Percentiles rank a stretch among this genome's conserved stretches.
phyloP scores from a whole-genome alignment of 2,888 invertebrate species.

The Orchestes rusci region DNA sequence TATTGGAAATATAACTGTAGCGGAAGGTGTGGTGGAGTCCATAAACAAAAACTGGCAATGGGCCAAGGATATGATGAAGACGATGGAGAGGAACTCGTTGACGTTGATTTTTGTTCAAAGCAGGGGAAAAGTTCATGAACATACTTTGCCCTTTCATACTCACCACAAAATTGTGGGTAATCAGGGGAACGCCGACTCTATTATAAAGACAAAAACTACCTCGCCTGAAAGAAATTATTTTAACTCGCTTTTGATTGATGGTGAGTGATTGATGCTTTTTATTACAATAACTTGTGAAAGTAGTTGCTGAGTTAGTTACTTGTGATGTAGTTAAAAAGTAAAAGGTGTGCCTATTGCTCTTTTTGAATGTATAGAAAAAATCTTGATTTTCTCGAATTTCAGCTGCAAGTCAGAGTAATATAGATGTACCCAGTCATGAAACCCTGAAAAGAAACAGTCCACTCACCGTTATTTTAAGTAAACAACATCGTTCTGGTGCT shows the following conservation, averaged over 20 bases:
- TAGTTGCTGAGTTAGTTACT: too few relatives aligned
- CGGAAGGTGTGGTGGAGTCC: constrained; percentile 54
- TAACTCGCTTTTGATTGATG: constrained; percentile 34
- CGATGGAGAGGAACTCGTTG: constrained; percentile 47
- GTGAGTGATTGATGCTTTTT: too few relatives aligned
- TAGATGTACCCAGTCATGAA: constrained; percentile 35
- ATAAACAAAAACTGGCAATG: constrained; percentile 57
- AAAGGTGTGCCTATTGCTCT: too few relatives aligned
- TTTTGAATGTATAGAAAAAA: constrained; percentile 20
- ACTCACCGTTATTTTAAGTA: constrained; percentile 43
- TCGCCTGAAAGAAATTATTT: constrained; percentile 38
- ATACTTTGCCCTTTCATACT: constrained; percentile 35
- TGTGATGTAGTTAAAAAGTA: too few relatives aligned
- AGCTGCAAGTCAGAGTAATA: too few relatives aligned
- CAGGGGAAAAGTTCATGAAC: constrained; percentile 36
- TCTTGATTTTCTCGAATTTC: not conserved
- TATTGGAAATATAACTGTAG: constrained; percentile 50
- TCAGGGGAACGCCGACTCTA: constrained; percentile 15
- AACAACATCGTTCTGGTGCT: constrained; percentile 45
- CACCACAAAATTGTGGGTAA: constrained; percentile 15
- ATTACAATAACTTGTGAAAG: too few relatives aligned
- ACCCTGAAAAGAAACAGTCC: constrained; percentile 46
- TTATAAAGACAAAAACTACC: constrained; percentile 30
- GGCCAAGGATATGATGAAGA: constrained; percentile 57
- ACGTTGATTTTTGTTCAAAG: constrained; percentile 37